Evolutionary conservation across 2,888 invertebrate species (phyloP), one percentile per base, ranked within the genome.

Genomic region (Drosophila prostipennis): DNA sequence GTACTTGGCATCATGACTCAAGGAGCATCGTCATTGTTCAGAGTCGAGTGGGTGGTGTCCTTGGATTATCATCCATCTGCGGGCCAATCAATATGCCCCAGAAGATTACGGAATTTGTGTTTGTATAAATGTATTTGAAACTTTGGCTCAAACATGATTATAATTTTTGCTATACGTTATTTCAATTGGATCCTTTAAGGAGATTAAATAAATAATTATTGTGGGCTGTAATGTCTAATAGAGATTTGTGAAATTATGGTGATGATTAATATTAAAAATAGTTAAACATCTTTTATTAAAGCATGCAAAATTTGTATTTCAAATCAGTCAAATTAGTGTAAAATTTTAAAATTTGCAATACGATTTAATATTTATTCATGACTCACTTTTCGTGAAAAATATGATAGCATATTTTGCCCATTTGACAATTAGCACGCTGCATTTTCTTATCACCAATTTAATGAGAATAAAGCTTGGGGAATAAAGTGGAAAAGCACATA

Each of bases 31-130:
- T 36, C 49, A 37, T 63, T 63, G 63, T 64, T 52, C 65, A 19
- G 40, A 63, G 46, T 61, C 34, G 23, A 34, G 34, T 34, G 34
- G 29, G 32, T 16, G 14, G 16, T 32, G 64, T 43, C 64, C 65
- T 64, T 51, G 64, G 63, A 64, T 43, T 51, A 64, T 51, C 65
- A 23, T 65, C 37, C 32, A 45, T 42, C 63, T 49, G 51, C 65
- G 52, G 43, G 65, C n/a, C n/a, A 64, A 64, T 64, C 65, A 64
- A 64, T 64, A 53, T 39, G 36, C 51, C 45, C 46, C 52, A 52
- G 45, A 64, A 37, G 39, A 26, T 16, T 14, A 53, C 59, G 16
- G 19, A 39, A 54, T 40, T 59, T 43, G 8, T 37, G 14, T 6
- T 10, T 10, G 16, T 42, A 42, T 2, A 2, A 19, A 42, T 19